These are phyloP conservation scores for Numenius arquata DNA, from an alignment of 2,113 vertebrate species.

Conservation along the genomic window DNA sequence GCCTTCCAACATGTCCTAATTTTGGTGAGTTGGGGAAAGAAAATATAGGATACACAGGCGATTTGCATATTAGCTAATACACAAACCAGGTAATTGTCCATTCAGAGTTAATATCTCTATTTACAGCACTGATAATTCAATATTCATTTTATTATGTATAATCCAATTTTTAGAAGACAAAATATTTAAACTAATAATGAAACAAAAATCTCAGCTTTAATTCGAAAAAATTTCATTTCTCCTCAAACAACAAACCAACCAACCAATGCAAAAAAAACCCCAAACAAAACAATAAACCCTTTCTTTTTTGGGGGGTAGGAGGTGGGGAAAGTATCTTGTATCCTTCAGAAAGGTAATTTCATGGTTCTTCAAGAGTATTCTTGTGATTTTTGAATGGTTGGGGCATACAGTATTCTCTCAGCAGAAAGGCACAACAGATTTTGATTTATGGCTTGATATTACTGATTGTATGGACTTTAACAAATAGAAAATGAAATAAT, in stretches of 20 bases:
- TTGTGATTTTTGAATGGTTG: background rate
- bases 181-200: background rate
- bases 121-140: background rate
- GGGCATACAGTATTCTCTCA: background rate
- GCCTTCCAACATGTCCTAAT: background rate
- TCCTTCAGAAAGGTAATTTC: background rate
- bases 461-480: background rate
- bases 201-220: background rate
- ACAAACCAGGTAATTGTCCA: background rate
- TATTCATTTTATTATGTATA: background rate
- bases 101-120: background rate
- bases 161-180: background rate
- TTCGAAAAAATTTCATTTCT: background rate
- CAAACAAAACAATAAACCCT: too few species aligned
- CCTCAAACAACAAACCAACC: background rate
- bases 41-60: background rate
- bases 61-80: background rate
- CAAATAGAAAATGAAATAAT: background rate
- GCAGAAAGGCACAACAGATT: background rate
- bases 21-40: background rate
- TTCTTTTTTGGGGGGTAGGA: too few species aligned
- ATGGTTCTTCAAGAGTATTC: background rate
- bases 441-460: background rate
- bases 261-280: background rate
- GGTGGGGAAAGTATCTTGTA: background rate